Evolutionary conservation across 1,140 invertebrate species (phyloP).

Genomic region (Bathynomus jamesi): DNA sequence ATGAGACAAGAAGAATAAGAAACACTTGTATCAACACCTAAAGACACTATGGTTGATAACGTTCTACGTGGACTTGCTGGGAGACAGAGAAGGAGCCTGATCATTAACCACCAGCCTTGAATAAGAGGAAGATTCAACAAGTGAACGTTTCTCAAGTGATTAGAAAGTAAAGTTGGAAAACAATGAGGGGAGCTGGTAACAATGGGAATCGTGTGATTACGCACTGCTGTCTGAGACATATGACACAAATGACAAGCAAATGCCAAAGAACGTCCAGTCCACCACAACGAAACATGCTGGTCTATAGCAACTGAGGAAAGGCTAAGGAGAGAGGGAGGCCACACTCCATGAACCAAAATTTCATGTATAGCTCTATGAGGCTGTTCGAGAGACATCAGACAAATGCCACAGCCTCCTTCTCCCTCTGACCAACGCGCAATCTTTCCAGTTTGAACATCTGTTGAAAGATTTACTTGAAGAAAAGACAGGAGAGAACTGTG

Average conservation of each 20-base stretch:
- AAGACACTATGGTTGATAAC: conserved; percentile 20
- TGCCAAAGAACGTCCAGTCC: conserved; percentile 29
- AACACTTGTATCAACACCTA: conserved; percentile 26
- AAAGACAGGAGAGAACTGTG: conserved; percentile 17
- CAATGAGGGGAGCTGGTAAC: conserved; percentile 28
- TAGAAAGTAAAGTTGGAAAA: conserved; percentile 25
- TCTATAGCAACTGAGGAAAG: conserved; percentile 12
- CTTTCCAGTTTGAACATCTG: conserved; percentile 17
- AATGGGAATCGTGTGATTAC: conserved; percentile 15
- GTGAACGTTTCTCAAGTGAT: conserved; percentile 29
- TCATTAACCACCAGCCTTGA: conserved; percentile 28
- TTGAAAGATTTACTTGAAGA: conserved; percentile 19
- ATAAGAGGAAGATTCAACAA: conserved; percentile 21
- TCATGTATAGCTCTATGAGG: conserved; percentile 29
- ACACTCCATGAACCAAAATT: conserved; percentile 28
- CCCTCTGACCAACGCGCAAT: conserved; percentile 18
- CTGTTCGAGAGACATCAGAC: conserved; percentile 20
- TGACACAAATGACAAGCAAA: conserved; percentile 30
- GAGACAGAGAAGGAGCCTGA: conserved; percentile 20
- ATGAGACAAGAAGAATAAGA: conserved; percentile 23
- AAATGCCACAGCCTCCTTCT: conserved; percentile 14
- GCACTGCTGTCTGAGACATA: background rate
- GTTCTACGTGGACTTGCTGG: conserved; percentile 22
- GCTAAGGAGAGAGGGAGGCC: conserved; percentile 21
- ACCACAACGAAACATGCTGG: conserved; percentile 30